Percentiles rank a stretch among this genome's conserved stretches.
Conservation (phyloP, 2,888 invertebrate genomes). For the Lucinisca nassula region DNA sequence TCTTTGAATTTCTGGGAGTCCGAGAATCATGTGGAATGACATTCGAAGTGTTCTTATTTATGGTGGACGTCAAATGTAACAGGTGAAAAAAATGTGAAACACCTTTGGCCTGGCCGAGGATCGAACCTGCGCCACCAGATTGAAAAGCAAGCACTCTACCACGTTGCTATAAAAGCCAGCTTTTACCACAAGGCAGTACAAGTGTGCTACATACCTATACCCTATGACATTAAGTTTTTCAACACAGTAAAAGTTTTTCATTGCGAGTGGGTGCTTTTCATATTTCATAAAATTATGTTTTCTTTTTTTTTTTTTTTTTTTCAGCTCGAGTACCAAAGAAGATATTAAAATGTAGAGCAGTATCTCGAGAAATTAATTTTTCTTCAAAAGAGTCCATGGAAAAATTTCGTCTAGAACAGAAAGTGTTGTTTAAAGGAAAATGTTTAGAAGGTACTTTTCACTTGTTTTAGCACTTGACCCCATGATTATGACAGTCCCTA, state of each 20-base stretch:
- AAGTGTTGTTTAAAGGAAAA: slow-evolving; percentile 93
- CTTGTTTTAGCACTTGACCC: no score
- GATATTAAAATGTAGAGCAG: slow-evolving; percentile 95
- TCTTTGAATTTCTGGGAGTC: no score
- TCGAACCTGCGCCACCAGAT: background rate
- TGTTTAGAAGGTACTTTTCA: slow-evolving; percentile 92
- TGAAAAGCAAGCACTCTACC: background rate
- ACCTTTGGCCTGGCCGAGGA: background rate
- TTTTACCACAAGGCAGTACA: background rate
- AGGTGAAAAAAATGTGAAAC: background rate
- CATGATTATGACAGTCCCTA: no score
- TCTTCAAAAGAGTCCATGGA: slow-evolving; percentile 95
- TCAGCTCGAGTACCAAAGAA: slow-evolving; percentile 98
- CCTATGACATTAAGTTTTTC: no score
- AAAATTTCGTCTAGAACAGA: slow-evolving; percentile 97
- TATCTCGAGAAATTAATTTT: slow-evolving; percentile 90
- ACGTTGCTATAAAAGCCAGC: background rate
- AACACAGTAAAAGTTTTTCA: no score
- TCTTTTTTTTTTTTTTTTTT: slow-evolving; percentile 67
- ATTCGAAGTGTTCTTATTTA: background rate
- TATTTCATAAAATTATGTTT: no score
- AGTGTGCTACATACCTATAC: no score
- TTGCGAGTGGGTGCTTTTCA: no score
- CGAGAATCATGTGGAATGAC: no score
- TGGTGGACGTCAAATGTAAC: background rate